Conservation (phyloP, 2,113 vertebrate genomes). For the Silurus asotus region DNA sequence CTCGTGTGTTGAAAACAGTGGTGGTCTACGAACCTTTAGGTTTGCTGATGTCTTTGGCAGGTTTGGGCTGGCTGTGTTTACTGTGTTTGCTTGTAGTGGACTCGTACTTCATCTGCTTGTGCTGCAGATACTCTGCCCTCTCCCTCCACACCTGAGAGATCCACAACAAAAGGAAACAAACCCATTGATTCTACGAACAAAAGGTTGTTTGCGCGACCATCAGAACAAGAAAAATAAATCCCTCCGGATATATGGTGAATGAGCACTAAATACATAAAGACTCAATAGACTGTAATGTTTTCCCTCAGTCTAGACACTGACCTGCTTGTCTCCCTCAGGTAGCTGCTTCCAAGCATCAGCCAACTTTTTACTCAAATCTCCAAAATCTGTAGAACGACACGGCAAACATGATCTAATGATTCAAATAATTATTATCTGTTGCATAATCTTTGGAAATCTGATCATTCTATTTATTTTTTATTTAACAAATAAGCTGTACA, state of each 20-base stretch:
- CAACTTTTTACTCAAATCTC: slow-evolving; percentile 93
- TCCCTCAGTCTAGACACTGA: slow-evolving; percentile 58
- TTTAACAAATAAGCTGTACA: neutral
- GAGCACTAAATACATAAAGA: neutral
- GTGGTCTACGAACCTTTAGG: slow-evolving; percentile 33
- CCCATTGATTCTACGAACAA: neutral
- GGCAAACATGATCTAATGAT: neutral
- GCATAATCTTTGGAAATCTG: neutral
- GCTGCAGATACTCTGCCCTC: slow-evolving; percentile 95
- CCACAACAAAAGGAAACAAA: neutral
- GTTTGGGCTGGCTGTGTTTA: slow-evolving; percentile 44
- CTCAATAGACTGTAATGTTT: neutral
- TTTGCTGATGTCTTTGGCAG: slow-evolving; percentile 41
- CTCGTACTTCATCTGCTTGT: slow-evolving; percentile 97
- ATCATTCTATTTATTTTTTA: neutral
- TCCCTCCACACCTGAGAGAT: slow-evolving; percentile 89
- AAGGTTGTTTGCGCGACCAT: neutral
- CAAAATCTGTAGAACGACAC: slow-evolving; percentile 82
- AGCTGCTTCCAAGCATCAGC: slow-evolving; percentile 97
- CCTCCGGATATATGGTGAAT: neutral
- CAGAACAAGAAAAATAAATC: neutral
- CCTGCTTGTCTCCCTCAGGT: slow-evolving; percentile 96
- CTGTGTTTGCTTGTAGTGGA: slow-evolving; percentile 86
- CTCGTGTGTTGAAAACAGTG: neutral
- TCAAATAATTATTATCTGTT: neutral